Conservation (phyloP, 23 tunicate species). For the Halocynthia aurantium region DNA sequence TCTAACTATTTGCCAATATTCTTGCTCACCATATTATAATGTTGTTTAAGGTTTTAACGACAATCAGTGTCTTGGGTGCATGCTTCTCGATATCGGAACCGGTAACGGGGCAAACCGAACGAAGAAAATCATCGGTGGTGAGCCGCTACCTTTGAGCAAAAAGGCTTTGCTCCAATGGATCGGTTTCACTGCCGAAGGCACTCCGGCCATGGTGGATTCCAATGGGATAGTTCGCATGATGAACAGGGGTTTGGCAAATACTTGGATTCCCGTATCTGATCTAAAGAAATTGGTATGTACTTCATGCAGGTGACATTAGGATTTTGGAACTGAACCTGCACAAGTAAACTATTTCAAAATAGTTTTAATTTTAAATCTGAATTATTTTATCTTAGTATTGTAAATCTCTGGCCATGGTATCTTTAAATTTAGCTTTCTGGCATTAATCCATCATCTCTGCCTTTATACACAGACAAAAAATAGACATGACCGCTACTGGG, state of each 20-base stretch:
- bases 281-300: slow-evolving; percentile 43
- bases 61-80: slow-evolving; percentile 72
- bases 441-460: background rate
- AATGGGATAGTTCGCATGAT: slow-evolving; percentile 72
- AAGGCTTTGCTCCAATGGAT: slow-evolving; percentile 73
- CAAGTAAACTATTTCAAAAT: background rate
- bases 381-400: background rate
- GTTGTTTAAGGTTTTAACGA: slow-evolving; percentile 46
- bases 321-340: no score
- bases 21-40: background rate
- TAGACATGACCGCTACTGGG: slow-evolving; percentile 82
- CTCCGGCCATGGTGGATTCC: slow-evolving; percentile 73
- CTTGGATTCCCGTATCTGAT: slow-evolving; percentile 58
- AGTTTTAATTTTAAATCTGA: background rate
- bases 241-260: slow-evolving; percentile 59
- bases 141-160: slow-evolving; percentile 44
- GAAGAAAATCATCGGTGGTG: slow-evolving; percentile 43
- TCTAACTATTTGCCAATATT: background rate
- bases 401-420: background rate
- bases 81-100: slow-evolving; percentile 74
- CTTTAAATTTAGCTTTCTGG: background rate
- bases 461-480: slow-evolving; percentile 50
- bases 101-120: slow-evolving; percentile 57
- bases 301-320: background rate
- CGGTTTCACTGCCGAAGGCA: slow-evolving; percentile 95